Conservation (phyloP, 2,888 invertebrate species). For the Miltochrista miniata region DNA sequence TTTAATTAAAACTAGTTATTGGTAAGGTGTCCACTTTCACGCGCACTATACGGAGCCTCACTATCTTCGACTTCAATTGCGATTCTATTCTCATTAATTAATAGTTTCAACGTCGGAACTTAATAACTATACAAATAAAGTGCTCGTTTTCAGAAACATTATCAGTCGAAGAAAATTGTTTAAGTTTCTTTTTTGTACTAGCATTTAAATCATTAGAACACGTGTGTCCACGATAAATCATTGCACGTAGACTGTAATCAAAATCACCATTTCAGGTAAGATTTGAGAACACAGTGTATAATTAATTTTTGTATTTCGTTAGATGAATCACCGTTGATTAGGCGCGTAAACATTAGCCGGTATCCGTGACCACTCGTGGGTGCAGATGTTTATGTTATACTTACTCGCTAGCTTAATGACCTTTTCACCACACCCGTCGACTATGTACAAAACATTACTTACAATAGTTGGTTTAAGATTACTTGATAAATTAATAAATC, state of each 20-base stretch:
- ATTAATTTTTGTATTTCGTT: constrained; percentile 78
- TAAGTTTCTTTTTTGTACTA: constrained; percentile 22
- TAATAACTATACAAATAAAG: constrained; percentile 31
- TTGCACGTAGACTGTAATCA: constrained; percentile 70
- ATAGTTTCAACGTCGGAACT: constrained; percentile 37
- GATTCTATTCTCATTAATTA: constrained; percentile 56
- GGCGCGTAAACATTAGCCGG: constrained; percentile 55
- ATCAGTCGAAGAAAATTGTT: constrained; percentile 22
- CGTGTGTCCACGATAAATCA: constrained; percentile 74
- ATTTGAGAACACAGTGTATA: constrained; percentile 72
- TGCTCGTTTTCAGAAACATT: constrained; percentile 28
- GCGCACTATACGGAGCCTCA: constrained; percentile 60
- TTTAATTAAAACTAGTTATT: constrained; percentile 73
- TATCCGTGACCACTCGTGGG: constrained; percentile 62
- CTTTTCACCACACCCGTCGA: constrained; percentile 59
- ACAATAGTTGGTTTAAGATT: constrained; percentile 42
- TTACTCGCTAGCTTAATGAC: constrained; percentile 70
- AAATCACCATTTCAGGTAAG: constrained; percentile 74
- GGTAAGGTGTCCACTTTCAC: constrained; percentile 77
- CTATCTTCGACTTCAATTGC: constrained; percentile 44
- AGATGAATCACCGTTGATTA: constrained; percentile 81
- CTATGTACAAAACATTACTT: constrained; percentile 37
- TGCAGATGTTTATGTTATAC: constrained; percentile 78
- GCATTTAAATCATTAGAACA: constrained; percentile 68
- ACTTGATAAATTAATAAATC: constrained; percentile 58